Evolutionary conservation across 2,888 invertebrate genomes (phyloP), one percentile per base, ranked within the genome.

Genomic region (Erebia aethiops): DNA sequence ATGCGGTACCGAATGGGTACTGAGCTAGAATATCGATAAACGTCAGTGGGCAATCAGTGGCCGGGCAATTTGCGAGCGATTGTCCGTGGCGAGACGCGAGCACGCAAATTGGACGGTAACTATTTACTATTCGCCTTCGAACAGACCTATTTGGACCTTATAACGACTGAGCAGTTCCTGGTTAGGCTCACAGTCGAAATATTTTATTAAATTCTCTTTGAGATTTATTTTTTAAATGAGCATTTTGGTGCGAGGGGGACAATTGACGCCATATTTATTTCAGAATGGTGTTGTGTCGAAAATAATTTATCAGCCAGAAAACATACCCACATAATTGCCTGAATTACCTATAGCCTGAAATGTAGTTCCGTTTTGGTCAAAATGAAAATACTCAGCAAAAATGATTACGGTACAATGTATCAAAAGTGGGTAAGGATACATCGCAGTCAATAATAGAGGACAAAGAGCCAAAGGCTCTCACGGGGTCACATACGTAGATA

Each of bases 21-120:
- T 72, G 71, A 73, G 75, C 75, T 84, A 81, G 87, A 89, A 91
- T 90, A 91, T 92, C 92, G 91, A 92, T 92, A 91, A 91, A 90
- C 90, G 88, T 83, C 86, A 82, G 84, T 82, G 84, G 78, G 87
- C 91, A 91, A 91, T 91, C 91, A 91, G 84, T 78, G 85, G 84
- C 77, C 84, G 84, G 80, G 84, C 92, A 91, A 92, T 92, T 91
- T 91, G 88, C 87, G 83, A 81, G 87, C 87, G 88, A 92, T 92
- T 91, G 91, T 88, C 88, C 90, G 90, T 88, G 88, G 86, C 83
- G 87, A 88, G 88, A 87, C 85, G 84, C 84, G 82, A 85, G 81
- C 81, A 86, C 85, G 87, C 86, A 91, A 90, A 89, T 89, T 90
- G 89, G 83, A 84, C 80, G 84, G 81, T 79, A 81, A 79, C 80